phyloP scores from a whole-genome alignment of 2,797 vertebrate genomes.

The Hyperoplus immaculatus region DNA sequence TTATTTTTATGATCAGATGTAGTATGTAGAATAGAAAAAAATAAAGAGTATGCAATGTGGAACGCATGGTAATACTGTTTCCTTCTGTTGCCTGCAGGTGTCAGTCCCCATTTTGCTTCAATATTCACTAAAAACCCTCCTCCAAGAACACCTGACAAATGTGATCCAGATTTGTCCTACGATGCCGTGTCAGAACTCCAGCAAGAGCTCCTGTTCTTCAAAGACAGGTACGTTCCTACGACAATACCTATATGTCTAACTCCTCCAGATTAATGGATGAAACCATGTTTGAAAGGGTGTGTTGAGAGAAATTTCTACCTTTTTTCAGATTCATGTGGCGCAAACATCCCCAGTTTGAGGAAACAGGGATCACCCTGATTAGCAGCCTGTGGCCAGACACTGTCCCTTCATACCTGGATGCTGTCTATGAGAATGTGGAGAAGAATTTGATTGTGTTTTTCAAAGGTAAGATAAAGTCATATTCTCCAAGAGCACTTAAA shows the following conservation, averaged over 20 bases:
- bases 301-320: not conserved
- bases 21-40: no score
- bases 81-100: constrained; percentile 51
- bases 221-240: constrained; percentile 86
- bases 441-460: constrained; percentile 68
- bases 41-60: no score
- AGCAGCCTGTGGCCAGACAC: constrained; percentile 73
- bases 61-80: not conserved
- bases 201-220: constrained; percentile 91
- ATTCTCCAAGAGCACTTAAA: not conserved
- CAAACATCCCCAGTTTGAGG: constrained; percentile 71
- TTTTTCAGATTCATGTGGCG: constrained; percentile 81
- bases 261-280: not conserved
- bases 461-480: constrained; percentile 68
- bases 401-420: constrained; percentile 67
- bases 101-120: constrained; percentile 50
- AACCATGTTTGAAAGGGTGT: not conserved
- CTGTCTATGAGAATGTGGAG: constrained; percentile 72
- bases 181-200: constrained; percentile 90
- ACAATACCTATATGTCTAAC: not conserved
- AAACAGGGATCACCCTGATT: constrained; percentile 71
- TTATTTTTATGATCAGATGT: no score
- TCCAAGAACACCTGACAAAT: constrained; percentile 91
- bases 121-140: constrained; percentile 83
- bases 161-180: constrained; percentile 87